Base-by-base conservation (phyloP, 2,888 invertebrate genomes). In the Tetragonisca angustula region DNA sequence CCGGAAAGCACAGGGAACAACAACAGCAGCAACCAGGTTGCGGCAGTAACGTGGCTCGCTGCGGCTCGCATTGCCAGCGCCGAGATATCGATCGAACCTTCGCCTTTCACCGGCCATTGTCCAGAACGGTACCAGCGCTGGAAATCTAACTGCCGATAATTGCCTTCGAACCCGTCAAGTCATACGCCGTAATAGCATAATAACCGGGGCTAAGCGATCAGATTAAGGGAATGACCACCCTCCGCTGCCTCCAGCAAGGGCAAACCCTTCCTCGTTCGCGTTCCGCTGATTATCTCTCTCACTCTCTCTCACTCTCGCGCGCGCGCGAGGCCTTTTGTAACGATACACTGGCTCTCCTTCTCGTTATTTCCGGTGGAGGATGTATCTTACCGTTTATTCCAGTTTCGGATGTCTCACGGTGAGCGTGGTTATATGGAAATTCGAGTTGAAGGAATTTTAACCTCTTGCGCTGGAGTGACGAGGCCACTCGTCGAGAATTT, bases 61-160 rank as follows among this genome's bases (percentile, higher is more conserved):
- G 43, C 43, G 43, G 9, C 70, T 87, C 84, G 81, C 83, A 89
- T 86, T 79, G 90, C 77, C 83, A 76, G 72, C 86, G 83, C 82
- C 88, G 88, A 90, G 92, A 91, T 91, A 91, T 91, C 90, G 89
- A 92, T 92, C 91, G 90, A 87, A 87, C 89, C 89, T 87, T 91
- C 90, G 92, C 93, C 93, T 93, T 93, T 93, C 93, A 92, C 92
- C 90, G 91, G 86, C 91, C 93, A 92, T 93, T 93, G 93, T 93
- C 92, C 92, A 90, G 78, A 74, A 75, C 67, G 73, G 81, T 86
- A 84, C 87, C 84, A 84, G 87, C 85, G 81, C 84, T 89, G 88
- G 88, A 92, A 92, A 93, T 92, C 90, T 89, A 89, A 92, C 92
- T 89, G 89, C 90, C 90, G 92, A 93, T 93, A 92, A 93, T 93